Conservation (phyloP, 2,797 vertebrate genomes). For the Agapornis canus region DNA sequence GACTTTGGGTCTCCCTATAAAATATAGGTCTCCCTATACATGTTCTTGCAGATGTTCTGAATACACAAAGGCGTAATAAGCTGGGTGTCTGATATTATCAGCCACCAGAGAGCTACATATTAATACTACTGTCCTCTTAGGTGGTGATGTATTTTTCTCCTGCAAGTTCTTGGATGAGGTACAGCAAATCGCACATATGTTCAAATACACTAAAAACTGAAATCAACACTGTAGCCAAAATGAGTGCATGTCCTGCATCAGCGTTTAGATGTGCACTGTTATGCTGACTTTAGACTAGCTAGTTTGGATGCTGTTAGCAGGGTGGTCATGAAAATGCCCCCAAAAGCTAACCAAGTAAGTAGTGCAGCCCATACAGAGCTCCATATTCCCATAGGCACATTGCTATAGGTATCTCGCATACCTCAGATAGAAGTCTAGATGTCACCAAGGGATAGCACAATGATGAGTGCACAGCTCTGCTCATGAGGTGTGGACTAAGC, state of each 20-base stretch:
- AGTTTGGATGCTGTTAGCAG: background rate
- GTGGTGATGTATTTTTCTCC: background rate
- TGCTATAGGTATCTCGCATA: background rate
- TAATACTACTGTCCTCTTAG: background rate
- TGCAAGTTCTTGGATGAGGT: background rate
- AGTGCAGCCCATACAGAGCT: background rate
- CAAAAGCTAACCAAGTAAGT: background rate
- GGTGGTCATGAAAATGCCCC: background rate
- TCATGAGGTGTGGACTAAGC: background rate
- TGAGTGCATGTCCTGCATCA: background rate
- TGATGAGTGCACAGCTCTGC: background rate
- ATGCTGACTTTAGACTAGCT: background rate
- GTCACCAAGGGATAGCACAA: background rate
- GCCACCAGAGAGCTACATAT: background rate
- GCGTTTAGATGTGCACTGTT: background rate
- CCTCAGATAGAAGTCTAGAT: rapidly evolving
- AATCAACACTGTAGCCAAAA: background rate
- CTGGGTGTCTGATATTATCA: background rate
- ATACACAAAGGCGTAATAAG: background rate
- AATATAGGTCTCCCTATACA: background rate
- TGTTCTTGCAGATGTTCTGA: background rate
- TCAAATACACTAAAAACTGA: background rate
- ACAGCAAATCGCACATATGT: background rate
- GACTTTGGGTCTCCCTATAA: background rate
- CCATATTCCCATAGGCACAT: background rate